Conservation (phyloP, 2,888 invertebrate genomes). For the Diadegma fenestrale region DNA sequence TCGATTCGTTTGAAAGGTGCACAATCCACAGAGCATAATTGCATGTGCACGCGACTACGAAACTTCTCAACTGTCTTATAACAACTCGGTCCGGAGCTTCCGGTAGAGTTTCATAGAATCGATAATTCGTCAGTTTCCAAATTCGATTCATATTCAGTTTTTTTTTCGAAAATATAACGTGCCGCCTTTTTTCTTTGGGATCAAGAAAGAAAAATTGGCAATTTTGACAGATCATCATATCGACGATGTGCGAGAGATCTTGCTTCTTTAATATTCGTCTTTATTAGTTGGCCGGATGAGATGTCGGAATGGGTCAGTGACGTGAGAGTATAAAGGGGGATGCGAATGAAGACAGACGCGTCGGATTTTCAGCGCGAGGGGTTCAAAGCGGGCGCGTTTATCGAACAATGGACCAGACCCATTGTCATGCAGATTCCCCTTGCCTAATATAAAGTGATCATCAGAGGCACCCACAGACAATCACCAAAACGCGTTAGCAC, state of each 20-base stretch:
- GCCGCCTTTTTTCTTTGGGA: not conserved
- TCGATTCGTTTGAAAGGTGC: not conserved
- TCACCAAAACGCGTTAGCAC: constrained; percentile 76
- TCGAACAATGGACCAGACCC: constrained; percentile 78
- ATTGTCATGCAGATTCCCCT: constrained; percentile 81
- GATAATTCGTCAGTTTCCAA: too few species aligned
- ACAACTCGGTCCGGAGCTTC: not conserved
- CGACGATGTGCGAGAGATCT: not conserved
- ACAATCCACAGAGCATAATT: not conserved
- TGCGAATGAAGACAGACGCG: constrained; percentile 71
- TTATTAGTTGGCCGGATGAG: constrained; percentile 34
- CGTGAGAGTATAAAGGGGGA: constrained; percentile 30
- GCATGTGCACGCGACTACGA: too few species aligned
- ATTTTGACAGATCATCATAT: not conserved
- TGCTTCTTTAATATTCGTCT: constrained; percentile 36
- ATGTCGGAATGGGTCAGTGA: constrained; percentile 36
- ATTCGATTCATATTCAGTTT: not conserved
- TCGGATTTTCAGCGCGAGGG: constrained; percentile 60
- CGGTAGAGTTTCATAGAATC: not conserved
- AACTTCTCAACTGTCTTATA: not conserved
- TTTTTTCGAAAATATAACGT: not conserved
- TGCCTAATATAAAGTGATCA: constrained; percentile 81
- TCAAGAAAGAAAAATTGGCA: not conserved
- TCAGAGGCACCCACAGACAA: constrained; percentile 77
- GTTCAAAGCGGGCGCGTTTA: constrained; percentile 78